Percentiles rank a stretch among this genome's conserved stretches.
Evolutionary conservation across 1,140 invertebrate genomes (phyloP).

Genomic region (Drosophila hydei): DNA sequence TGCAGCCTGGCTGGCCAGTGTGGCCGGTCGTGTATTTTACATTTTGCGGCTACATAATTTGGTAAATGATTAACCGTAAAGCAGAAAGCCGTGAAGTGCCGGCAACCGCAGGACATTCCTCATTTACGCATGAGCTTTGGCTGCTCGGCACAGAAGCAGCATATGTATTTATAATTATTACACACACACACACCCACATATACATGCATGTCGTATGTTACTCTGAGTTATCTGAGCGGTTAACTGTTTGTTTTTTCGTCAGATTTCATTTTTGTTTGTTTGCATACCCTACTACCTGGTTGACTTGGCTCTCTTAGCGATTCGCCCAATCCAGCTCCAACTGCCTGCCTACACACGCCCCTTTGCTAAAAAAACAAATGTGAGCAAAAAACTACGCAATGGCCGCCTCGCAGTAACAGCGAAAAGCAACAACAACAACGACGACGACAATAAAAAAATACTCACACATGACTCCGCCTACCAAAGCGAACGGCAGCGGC

Average conservation of each 20-base stretch:
- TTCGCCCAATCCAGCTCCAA: conserved; percentile 59
- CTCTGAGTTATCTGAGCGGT: conserved; percentile 21
- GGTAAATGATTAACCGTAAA: conserved; percentile 76
- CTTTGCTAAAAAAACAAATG: conserved; percentile 77
- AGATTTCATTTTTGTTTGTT: conserved; percentile 3
- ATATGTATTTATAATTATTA: conserved; percentile 46
- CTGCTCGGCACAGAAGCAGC: not conserved
- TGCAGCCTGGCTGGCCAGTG: not conserved
- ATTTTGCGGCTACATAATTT: conserved; percentile 79
- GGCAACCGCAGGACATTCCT: conserved; percentile 43
- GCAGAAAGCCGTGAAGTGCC: conserved; percentile 68
- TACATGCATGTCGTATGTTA: not conserved
- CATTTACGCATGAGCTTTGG: conserved; percentile 33
- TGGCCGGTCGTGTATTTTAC: conserved; percentile 62
- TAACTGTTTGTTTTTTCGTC: conserved; percentile 3
- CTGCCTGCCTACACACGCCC: conserved; percentile 74
- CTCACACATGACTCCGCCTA: conserved; percentile 77
- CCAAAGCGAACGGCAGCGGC: conserved; percentile 38
- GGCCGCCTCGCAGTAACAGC: conserved; percentile 53
- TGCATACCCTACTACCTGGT: conserved; percentile 2
- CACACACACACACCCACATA: not conserved
- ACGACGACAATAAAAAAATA: conserved; percentile 33
- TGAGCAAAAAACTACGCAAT: conserved; percentile 76
- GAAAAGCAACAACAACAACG: conserved; percentile 22
- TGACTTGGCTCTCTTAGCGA: conserved; percentile 18